These are phyloP conservation scores for Sebastes diaconus DNA, from an alignment of 2,797 vertebrate genomes.

Conservation along the genomic window DNA sequence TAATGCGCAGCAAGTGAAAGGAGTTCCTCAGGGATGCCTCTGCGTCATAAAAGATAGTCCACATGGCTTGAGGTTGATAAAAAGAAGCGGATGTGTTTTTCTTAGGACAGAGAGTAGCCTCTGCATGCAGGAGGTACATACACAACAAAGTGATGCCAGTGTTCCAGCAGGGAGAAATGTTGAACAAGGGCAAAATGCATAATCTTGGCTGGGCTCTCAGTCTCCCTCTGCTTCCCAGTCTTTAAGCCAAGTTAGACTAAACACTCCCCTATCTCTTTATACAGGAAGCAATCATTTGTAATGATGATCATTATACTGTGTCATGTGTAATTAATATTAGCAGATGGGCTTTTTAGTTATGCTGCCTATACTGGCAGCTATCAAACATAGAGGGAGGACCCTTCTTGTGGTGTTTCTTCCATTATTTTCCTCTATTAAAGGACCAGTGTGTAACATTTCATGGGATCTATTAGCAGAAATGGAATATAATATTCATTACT, in stretches of 20 bases:
- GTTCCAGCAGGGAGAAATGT: background rate
- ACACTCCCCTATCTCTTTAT: background rate
- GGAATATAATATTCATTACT: too few relatives aligned
- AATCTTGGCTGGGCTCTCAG: background rate
- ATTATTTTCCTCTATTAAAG: background rate
- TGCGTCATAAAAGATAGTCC: too few relatives aligned
- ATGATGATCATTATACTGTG: conserved; percentile 3
- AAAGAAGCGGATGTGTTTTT: too few relatives aligned
- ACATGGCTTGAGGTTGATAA: too few relatives aligned
- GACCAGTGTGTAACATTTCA: too few relatives aligned
- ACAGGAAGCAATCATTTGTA: background rate
- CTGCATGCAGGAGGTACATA: background rate
- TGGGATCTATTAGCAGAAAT: too few relatives aligned
- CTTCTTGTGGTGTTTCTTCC: background rate
- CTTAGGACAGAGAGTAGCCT: too few relatives aligned
- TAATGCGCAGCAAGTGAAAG: too few relatives aligned
- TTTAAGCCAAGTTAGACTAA: background rate
- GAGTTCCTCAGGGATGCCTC: too few relatives aligned
- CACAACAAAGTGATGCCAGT: background rate
- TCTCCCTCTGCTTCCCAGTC: background rate
- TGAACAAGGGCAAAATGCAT: background rate
- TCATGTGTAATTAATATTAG: conserved; percentile 3
- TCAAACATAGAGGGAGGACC: background rate
- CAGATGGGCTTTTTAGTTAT: background rate
- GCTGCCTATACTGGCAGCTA: background rate